phyloP scores from a whole-genome alignment of 2,797 vertebrate species.

The Danio albolineatus region DNA sequence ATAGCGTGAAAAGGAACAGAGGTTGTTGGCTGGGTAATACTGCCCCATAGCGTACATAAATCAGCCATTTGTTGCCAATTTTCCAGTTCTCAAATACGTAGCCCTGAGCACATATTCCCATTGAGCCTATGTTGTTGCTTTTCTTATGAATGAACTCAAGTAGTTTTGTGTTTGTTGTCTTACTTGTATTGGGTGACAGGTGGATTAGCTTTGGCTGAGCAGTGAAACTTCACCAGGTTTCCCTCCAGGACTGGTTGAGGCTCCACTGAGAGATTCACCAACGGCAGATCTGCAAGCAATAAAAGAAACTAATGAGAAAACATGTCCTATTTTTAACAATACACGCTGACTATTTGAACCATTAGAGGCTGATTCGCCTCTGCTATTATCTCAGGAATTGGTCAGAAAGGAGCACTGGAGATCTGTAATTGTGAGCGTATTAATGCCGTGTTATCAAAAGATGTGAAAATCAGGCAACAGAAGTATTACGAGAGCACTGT shows the following conservation, averaged over 20 bases:
- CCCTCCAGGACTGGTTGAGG: slow-evolving; percentile 95
- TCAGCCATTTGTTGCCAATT: too few species aligned
- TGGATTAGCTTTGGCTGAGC: slow-evolving; percentile 97
- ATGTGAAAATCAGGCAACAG: slow-evolving; percentile 47
- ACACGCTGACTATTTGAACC: neutral
- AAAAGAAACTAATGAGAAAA: slow-evolving; percentile 39
- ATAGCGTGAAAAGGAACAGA: too few species aligned
- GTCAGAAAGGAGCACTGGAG: neutral
- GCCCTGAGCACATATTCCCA: too few species aligned
- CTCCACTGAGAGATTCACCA: slow-evolving; percentile 96
- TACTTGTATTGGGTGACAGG: slow-evolving; percentile 96
- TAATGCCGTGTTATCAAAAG: slow-evolving; percentile 8
- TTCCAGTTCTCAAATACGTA: too few species aligned
- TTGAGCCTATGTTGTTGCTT: too few species aligned
- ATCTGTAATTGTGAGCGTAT: neutral
- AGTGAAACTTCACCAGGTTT: slow-evolving; percentile 93
- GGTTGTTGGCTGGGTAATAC: too few species aligned
- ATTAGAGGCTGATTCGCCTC: neutral
- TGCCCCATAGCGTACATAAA: too few species aligned
- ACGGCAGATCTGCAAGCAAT: slow-evolving; percentile 85
- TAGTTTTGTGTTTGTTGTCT: slow-evolving; percentile 56
- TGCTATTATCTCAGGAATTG: neutral
- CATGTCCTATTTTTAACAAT: neutral
- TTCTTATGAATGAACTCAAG: neutral
- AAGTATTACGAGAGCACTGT: slow-evolving; percentile 64